Evolutionary conservation across 1,140 invertebrate genomes (phyloP), one percentile per base, ranked within the genome.

Genomic region (Pogonomyrmex barbatus): DNA sequence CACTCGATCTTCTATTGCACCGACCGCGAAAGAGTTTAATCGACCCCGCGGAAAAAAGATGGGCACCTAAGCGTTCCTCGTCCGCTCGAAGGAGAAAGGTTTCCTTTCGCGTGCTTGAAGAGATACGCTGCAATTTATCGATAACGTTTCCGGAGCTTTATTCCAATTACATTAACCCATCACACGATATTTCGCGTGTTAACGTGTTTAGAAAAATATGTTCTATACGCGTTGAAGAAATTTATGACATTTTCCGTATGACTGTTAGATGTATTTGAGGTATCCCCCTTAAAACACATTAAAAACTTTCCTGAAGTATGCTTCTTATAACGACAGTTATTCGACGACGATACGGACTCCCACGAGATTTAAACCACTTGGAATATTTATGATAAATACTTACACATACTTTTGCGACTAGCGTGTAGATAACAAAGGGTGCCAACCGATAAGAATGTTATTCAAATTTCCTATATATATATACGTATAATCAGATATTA

Each of bases 371-470:
- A 91, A 92, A 91, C 87, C 88, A 84, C 82, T 91, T 88, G 91
- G 81, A 93, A 93, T 92, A 92, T 92, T 90, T 91, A 89, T 87
- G 91, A 93, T 92, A 93, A 92, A 90, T 91, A 92, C 33, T 52
- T 68, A 42, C 88, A 84, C 84, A 79, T 87, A 87, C 60, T 84
- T 85, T 77, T 79, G 83, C 87, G 89, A 86, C 71, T 86, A 62
- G 71, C 78, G 67, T 63, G 45, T 68, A 82, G 87, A 91, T 91
- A 91, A 92, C 86, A 84, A 87, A 83, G 82, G 88, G 58, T 50
- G 87, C 75, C 87, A 83, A 71, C 88, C 90, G 94, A 94, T 94
- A 94, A 94, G 89, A 92, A 93, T 92, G 93, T 94, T 94, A 94
- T 94, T 94, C 92, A 94, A 94, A 94, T 93, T 93, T 92, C 24